Evolutionary conservation across 2,888 invertebrate genomes (phyloP).

Genomic region (Hecatera dysodea): DNA sequence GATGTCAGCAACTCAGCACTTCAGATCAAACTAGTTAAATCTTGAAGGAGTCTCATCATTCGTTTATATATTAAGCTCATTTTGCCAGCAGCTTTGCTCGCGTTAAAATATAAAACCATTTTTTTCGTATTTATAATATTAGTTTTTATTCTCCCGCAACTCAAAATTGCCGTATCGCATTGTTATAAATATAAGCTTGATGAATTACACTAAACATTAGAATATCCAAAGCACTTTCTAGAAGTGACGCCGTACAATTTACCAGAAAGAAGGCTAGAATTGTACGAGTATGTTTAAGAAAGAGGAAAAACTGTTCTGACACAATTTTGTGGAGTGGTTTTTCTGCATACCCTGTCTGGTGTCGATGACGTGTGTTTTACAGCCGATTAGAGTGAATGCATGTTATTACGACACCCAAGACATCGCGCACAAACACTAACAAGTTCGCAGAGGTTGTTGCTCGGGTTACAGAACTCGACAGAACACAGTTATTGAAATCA

Average conservation of each 20-base stretch:
- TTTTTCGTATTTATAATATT: no score
- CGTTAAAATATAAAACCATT: no score
- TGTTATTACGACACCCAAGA: slow-evolving; percentile 28
- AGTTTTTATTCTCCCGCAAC: no score
- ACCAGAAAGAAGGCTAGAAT: no score
- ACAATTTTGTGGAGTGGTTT: neutral
- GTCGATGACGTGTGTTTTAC: neutral
- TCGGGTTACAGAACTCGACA: slow-evolving; percentile 1
- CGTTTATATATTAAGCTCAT: no score
- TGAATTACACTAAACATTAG: neutral
- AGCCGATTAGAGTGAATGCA: slow-evolving; percentile 20
- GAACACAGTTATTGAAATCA: slow-evolving; percentile 33
- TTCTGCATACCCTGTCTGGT: neutral
- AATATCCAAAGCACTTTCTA: neutral
- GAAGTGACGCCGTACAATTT: no score
- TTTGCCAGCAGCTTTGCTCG: no score
- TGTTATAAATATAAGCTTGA: neutral
- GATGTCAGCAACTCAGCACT: neutral
- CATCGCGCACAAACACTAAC: slow-evolving; percentile 7
- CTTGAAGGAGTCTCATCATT: neutral
- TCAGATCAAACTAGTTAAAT: neutral
- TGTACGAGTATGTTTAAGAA: no score
- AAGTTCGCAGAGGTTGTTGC: slow-evolving; percentile 2
- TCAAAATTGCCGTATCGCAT: no score
- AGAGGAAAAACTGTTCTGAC: no score